These are phyloP conservation scores for Rhinogobio ventralis DNA, from an alignment of 2,797 vertebrate genomes.

Conservation along the genomic window DNA sequence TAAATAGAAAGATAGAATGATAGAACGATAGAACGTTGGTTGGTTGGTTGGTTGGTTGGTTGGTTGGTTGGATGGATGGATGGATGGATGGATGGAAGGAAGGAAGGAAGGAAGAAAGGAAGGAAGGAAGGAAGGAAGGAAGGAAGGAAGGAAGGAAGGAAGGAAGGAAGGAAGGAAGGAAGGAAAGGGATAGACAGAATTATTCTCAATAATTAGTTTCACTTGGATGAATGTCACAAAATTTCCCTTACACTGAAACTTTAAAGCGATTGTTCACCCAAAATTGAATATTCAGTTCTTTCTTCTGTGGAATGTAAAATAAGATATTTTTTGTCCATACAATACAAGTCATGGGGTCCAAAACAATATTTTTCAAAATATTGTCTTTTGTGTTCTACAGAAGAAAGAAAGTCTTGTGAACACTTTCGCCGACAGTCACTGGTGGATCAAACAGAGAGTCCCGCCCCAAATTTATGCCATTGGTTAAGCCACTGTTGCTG, in stretches of 20 bases:
- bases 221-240: background rate
- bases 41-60: too few relatives aligned
- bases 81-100: too few relatives aligned
- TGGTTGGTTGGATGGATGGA: too few relatives aligned
- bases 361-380: background rate
- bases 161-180: too few relatives aligned
- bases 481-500: slow-evolving; percentile 8
- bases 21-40: too few relatives aligned
- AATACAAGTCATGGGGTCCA: background rate
- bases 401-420: background rate
- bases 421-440: background rate
- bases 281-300: background rate
- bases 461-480: background rate
- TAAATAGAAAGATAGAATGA: too few relatives aligned
- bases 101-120: too few relatives aligned
- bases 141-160: too few relatives aligned
- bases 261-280: background rate
- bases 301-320: background rate
- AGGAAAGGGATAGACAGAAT: too few relatives aligned
- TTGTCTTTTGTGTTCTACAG: background rate
- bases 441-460: background rate
- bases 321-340: background rate
- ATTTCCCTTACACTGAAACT: background rate
- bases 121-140: too few relatives aligned
- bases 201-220: background rate